Conservation (phyloP, 1,140 invertebrate species). For the Parasteatoda tepidariorum region DNA sequence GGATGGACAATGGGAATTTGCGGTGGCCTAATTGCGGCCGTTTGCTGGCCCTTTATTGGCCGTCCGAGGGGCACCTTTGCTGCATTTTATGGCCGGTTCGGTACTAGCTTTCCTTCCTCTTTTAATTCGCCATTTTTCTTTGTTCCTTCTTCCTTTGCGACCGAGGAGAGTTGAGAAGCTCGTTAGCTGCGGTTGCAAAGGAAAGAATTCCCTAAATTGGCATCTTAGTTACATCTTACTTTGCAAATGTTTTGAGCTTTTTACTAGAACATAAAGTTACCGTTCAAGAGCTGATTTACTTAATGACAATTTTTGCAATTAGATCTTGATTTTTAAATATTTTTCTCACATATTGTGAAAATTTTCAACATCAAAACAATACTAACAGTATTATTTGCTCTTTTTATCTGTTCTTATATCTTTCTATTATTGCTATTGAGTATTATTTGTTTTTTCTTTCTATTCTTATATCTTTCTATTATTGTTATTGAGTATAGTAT, state of each 20-base stretch:
- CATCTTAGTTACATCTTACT: neutral
- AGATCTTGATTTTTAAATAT: too few species aligned
- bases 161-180: neutral
- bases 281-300: too few species aligned
- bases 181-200: neutral
- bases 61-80: constrained; percentile 2
- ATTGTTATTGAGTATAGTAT: too few species aligned
- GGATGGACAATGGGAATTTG: constrained; percentile 8
- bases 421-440: too few species aligned
- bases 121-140: constrained; percentile 5
- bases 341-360: too few species aligned
- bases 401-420: too few species aligned
- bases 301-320: too few species aligned
- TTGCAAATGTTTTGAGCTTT: neutral
- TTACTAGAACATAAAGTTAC: neutral
- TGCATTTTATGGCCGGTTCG: neutral
- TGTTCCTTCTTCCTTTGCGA: neutral
- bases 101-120: neutral
- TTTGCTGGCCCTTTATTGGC: constrained; percentile 5
- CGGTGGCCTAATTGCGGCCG: constrained; percentile 20
- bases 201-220: neutral
- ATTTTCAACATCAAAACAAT: too few species aligned
- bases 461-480: too few species aligned
- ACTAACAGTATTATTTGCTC: too few species aligned
- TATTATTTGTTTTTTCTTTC: too few species aligned